Base-by-base conservation (phyloP, 2,113 vertebrate species). In the Merops nubicus region DNA sequence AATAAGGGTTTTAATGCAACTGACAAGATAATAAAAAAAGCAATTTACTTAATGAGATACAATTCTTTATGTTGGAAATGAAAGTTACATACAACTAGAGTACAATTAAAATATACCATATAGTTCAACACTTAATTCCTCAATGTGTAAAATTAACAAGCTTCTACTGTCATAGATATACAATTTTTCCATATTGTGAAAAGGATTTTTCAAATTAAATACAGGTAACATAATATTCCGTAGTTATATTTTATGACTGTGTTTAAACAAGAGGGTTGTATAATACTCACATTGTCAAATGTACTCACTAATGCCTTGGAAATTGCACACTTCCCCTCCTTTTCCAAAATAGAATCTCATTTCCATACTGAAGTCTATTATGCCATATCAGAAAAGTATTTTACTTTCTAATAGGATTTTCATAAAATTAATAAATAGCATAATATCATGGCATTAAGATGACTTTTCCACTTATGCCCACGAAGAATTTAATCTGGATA, bases 1-100 rank as follows among this genome's bases (percentile, higher is more conserved):
- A 97, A 97, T 97, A 97, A 97, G 96, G 96, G 97, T 96, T 97
- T 97, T 97, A 97, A 98, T 97, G 97, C 95, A 97, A 97, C 95
- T 95, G 97, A 97, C 95, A 97, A 97, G 96, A 97, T 97, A 98
- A 97, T 96, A 97, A 97, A 97, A 97, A 97, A 98, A 97, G 96
- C 96, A 96, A 96, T 97, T 95, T 97, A 97, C 97, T 97, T 96
- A 95, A 97, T 97, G 97, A 97, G 96, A 98, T 98, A 97, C 95
- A 97, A 95, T 97, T 93, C 93, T 97, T 96, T 96, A 96, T 96
- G 96, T 93, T 97, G 95, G 96, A 97, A 98, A 97, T 95, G 95
- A 97, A 96, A 95, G 95, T 97, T 97, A 97, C 97, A 97, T 97
- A 97, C 96, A 97, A 96, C 97, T 97, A 97, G 96, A 97, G 85